Base-by-base conservation (phyloP, 2,113 vertebrate species). In the Albula glossodonta region DNA sequence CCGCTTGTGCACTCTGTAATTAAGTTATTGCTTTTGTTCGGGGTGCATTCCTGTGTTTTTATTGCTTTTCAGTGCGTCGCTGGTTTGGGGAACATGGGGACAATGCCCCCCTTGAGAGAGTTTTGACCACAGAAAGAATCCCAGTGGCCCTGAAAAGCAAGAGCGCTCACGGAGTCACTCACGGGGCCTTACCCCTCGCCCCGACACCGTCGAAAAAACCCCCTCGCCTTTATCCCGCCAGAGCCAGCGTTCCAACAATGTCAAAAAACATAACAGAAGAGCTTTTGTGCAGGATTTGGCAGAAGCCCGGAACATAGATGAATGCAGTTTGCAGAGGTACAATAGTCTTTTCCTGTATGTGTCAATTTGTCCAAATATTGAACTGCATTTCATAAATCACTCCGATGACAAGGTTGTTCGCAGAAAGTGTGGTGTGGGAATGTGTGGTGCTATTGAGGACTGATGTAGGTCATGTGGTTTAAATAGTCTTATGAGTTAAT, bases 21-120 rank as follows among this genome's bases (percentile, higher is more conserved):
- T 92, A 94, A 92, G 92, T 93, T 94, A 92, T 52, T 91, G 89
- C 90, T 90, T 96, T 96, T 96, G 93, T 93, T 93, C 91, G 88
- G 85, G 87, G 89, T 90, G 92, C 92, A 93, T 94, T 95, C 93
- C 92, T 94, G 91, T 50, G 85, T 92, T 91, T 94, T 91, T 0
- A 9, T 87, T 91, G 89, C 91, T 94, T 95, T 91, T 85, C 88
- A 90, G 88, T 89, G 86, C 84, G 92, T 91, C 91, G 92, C 91
- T 90, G 90, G 92, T 93, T 92, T 93, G 51, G 92, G 92, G 91
- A 87, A 84, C 88, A 88, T 48, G 74, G 86, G 91, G 93, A 92
- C 83, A 92, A 93, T 92, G 83, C 52, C 31, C 81, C 49, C 79
- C 79, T 70, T 80, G 49, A 86, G n/a, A 13, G 51, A 56, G 25